Base-by-base conservation (phyloP, 2,888 invertebrate genomes). In the Drosophila macrospina region DNA sequence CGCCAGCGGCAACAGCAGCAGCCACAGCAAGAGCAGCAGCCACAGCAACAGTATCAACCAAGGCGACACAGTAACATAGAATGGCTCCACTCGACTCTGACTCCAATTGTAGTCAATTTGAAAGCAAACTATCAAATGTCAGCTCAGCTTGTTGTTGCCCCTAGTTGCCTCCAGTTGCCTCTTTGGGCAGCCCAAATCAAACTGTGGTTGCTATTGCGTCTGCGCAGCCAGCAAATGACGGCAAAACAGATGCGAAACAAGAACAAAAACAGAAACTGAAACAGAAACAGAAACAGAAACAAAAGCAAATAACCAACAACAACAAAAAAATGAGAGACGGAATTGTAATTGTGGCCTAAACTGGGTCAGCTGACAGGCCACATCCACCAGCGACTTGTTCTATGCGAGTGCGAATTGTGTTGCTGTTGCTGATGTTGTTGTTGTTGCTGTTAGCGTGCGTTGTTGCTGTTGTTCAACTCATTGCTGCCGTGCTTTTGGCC, bases 91-190 rank as follows among this genome's bases (percentile, higher is more conserved):
- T 76, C 80, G 34, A 52, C 37, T 56, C 51, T 32, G 69, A 50
- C 62, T 73, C 55, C 85, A 80, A 88, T 88, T 84, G 87, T 78
- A 75, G 79, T 73, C 87, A 81, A 89, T 85, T 89, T 89, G 84
- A 87, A 89, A 85, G 84, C 89, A 76, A 87, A 81, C 79, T 87
- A 85, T 89, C 89, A 89, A 85, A 87, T 84, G 89, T 84, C 89
- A 84, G 86, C 71, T 69, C 61, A 68, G 54, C 61, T 44, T 74
- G 56, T 50, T 47, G 68, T 39, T 48, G 52, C 30, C n/a, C n/a
- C n/a, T n/a, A n/a, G n/a, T n/a, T 66, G 56, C 55, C 70, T 67
- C 47, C 80, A 62, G 81, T 68, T 80, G 84, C 62, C 82, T 36
- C 76, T 74, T 74, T 65, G 72, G 77, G 57, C 72, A 63, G 74